phyloP scores from a whole-genome alignment of 2,797 vertebrate species.

The Botia kubotai region DNA sequence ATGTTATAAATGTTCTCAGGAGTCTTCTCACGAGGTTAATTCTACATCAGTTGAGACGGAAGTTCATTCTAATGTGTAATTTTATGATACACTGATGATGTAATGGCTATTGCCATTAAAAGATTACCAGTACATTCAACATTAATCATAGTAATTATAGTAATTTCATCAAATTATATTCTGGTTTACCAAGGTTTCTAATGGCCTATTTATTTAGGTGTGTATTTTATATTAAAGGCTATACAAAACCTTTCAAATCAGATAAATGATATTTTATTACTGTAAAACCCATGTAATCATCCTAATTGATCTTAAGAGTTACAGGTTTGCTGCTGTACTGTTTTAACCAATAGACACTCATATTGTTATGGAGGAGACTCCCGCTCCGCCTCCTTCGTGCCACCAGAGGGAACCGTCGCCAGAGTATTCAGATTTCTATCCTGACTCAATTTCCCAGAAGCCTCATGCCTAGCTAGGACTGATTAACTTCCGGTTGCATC shows the following conservation, averaged over 20 bases:
- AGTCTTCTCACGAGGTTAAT: background rate
- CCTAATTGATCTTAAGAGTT: background rate
- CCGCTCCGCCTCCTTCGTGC: no score
- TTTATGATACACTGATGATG: constrained; percentile 7
- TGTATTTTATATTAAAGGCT: background rate
- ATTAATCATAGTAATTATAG: background rate
- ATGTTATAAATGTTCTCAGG: no score
- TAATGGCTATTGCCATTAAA: background rate
- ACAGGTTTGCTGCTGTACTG: background rate
- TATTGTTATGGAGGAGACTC: no score
- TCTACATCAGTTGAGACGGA: background rate
- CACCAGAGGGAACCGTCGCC: no score
- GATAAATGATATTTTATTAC: background rate
- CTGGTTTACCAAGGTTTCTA: background rate
- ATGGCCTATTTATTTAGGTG: background rate
- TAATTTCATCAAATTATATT: background rate
- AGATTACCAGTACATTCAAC: background rate
- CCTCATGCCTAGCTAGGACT: no score
- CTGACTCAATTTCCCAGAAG: no score
- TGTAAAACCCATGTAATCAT: constrained; percentile 4
- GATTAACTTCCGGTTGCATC: no score
- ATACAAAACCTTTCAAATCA: constrained; percentile 14
- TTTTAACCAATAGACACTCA: background rate
- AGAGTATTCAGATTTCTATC: no score
- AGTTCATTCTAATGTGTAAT: constrained; percentile 1